phyloP scores from a whole-genome alignment of 2,888 invertebrate species.

The Troglohyphantes excavatus region DNA sequence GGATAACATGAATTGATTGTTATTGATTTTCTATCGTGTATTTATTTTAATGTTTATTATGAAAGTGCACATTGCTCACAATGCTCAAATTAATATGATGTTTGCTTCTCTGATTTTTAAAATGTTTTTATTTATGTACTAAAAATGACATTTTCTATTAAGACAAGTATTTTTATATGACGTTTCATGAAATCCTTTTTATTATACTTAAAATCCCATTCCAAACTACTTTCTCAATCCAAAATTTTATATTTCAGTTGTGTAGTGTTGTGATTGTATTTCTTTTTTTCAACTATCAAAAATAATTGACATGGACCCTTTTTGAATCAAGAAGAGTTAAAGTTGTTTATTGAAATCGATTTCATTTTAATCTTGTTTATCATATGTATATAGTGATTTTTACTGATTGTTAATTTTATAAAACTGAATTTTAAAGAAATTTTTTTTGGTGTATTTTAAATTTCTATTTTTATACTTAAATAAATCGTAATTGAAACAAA shows the following conservation, averaged over 20 bases:
- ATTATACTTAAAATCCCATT: background rate
- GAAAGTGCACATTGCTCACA: background rate
- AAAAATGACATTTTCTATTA: background rate
- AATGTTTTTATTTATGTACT: background rate
- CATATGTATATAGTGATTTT: background rate
- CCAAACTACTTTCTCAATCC: background rate
- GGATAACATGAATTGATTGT: background rate
- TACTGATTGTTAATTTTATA: background rate
- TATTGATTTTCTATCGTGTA: background rate
- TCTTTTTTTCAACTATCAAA: background rate
- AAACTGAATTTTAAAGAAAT: background rate
- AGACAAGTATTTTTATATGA: background rate
- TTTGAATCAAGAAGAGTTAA: no score
- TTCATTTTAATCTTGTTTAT: background rate
- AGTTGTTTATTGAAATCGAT: background rate
- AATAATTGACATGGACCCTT: background rate
- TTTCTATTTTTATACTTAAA: background rate
- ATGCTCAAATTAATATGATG: slow-evolving; percentile 2
- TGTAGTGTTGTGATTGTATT: background rate
- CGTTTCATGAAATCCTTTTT: background rate
- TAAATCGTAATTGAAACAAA: no score
- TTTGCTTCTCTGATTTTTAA: background rate
- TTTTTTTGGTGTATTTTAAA: background rate
- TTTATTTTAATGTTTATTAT: background rate
- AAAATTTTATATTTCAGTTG: background rate